phyloP scores from a whole-genome alignment of 2,113 vertebrate genomes.

The Perccottus glenii region DNA sequence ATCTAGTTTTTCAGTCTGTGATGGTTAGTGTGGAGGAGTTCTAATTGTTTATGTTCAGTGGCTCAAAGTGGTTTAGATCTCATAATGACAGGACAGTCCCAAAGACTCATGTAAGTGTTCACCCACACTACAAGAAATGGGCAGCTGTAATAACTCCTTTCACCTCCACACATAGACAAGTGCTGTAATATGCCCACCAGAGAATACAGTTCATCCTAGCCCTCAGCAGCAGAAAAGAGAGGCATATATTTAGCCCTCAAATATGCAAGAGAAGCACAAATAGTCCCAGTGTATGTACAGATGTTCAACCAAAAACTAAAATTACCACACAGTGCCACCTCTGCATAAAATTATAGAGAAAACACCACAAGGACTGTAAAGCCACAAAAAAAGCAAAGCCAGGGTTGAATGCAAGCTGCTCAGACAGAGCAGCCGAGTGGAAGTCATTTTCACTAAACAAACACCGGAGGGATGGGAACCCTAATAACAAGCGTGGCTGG shows the following conservation, averaged over 20 bases:
- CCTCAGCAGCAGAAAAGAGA: neutral
- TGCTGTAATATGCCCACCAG: neutral
- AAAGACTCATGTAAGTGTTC: conserved; percentile 45
- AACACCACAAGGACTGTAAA: conserved; percentile 19
- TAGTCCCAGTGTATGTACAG: conserved; percentile 34
- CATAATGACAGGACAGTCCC: conserved; percentile 60
- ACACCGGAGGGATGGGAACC: conserved; percentile 53
- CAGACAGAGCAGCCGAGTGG: conserved; percentile 56
- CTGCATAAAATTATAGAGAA: conserved; percentile 60
- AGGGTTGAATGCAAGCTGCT: too few species aligned
- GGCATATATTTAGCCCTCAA: conserved; percentile 37
- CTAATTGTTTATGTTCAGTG: conserved; percentile 15
- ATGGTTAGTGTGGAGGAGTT: neutral
- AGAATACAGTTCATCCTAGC: neutral
- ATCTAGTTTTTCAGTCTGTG: neutral
- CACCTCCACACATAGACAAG: conserved; percentile 27
- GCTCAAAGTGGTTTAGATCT: conserved; percentile 44
- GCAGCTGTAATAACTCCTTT: conserved; percentile 60
- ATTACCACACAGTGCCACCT: conserved; percentile 48
- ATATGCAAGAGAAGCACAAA: conserved; percentile 33
- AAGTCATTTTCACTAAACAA: conserved; percentile 73
- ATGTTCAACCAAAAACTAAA: conserved; percentile 50
- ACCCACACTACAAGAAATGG: conserved; percentile 34
- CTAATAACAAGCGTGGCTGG: conserved; percentile 56
- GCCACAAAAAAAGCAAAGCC: conserved; percentile 26